These are phyloP conservation scores for Catostylus mosaicus DNA, from an alignment of 30 jellyfish, hydroid and myxozoan species.

Conservation along the genomic window DNA sequence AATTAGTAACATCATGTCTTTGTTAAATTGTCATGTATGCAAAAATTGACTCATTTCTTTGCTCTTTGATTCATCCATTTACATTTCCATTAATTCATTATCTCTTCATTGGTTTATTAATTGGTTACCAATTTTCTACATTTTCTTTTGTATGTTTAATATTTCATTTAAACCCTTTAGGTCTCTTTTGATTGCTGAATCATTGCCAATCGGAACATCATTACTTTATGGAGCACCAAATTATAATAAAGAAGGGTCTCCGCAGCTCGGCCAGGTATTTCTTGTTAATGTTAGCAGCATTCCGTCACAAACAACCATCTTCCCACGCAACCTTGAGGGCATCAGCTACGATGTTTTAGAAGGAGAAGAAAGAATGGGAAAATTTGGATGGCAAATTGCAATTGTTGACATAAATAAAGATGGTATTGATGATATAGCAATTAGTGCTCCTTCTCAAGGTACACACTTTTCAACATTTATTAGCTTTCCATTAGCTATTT, in stretches of 20 bases:
- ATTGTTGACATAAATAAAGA: constrained; percentile 67
- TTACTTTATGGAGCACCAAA: constrained; percentile 76
- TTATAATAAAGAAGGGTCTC: constrained; percentile 28
- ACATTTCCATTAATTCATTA: not conserved
- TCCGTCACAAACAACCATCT: not conserved
- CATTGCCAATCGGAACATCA: constrained; percentile 55
- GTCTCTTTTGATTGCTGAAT: constrained; percentile 9
- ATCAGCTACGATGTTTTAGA: constrained; percentile 30
- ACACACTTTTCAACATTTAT: not conserved
- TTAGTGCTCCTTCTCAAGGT: constrained; percentile 86
- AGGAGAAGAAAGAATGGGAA: constrained; percentile 76
- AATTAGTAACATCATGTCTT: too few relatives aligned
- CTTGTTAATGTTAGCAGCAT: constrained; percentile 14
- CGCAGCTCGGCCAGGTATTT: constrained; percentile 49
- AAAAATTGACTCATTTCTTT: not conserved
- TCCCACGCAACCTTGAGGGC: not conserved
- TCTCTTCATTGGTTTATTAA: not conserved
- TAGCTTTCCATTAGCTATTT: not conserved
- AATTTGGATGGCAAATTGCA: constrained; percentile 78
- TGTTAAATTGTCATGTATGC: too few relatives aligned
- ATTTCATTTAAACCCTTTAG: constrained; percentile 37
- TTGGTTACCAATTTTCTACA: too few relatives aligned
- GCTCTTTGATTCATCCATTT: not conserved
- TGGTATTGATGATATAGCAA: constrained; percentile 76
- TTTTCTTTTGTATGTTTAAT: not conserved